Percentiles rank a stretch among this genome's conserved stretches.
These are phyloP conservation scores for Clinocottus analis DNA, from an alignment of 2,113 vertebrate genomes.

Conservation along the genomic window DNA sequence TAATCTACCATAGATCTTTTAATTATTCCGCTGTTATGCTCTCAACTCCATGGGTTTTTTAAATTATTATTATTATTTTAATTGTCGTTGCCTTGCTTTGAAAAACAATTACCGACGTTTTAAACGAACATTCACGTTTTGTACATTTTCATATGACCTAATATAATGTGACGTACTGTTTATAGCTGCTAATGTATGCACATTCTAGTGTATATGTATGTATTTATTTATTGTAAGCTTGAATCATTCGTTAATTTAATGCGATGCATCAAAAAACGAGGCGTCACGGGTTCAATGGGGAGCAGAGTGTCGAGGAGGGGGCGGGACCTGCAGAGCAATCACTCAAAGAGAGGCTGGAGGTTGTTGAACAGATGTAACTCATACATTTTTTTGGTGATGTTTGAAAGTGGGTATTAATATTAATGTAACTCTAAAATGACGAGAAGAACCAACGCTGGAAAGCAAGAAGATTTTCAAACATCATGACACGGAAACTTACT, in stretches of 20 bases:
- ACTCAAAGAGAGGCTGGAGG: slow-evolving; percentile 84
- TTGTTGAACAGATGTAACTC: slow-evolving; percentile 90
- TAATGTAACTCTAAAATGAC: slow-evolving; percentile 69
- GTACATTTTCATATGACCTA: slow-evolving; percentile 98
- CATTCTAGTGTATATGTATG: slow-evolving; percentile 93
- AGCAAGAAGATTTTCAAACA: slow-evolving; percentile 85
- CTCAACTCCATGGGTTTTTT: slow-evolving; percentile 62
- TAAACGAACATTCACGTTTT: slow-evolving; percentile 95
- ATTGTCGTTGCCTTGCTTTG: slow-evolving; percentile 90
- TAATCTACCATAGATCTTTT: slow-evolving; percentile 77
- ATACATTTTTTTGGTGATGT: slow-evolving; percentile 89
- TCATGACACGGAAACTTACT: slow-evolving; percentile 93
- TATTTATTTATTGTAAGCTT: slow-evolving; percentile 94
- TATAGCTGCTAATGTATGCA: slow-evolving; percentile 98
- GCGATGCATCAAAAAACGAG: slow-evolving; percentile 73
- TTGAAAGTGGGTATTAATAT: slow-evolving; percentile 76
- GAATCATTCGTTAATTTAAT: slow-evolving; percentile 88
- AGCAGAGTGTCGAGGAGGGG: slow-evolving; percentile 36
- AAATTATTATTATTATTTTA: slow-evolving; percentile 76
- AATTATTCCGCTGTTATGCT: slow-evolving; percentile 73
- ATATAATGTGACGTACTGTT: slow-evolving; percentile 97
- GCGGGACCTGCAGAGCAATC: slow-evolving; percentile 82
- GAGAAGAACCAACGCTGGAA: slow-evolving; percentile 83
- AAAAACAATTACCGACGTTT: slow-evolving; percentile 89
- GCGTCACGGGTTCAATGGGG: slow-evolving; percentile 58